Base-by-base conservation (phyloP, 2,113 vertebrate species). In the Lutjanus erythropterus region DNA sequence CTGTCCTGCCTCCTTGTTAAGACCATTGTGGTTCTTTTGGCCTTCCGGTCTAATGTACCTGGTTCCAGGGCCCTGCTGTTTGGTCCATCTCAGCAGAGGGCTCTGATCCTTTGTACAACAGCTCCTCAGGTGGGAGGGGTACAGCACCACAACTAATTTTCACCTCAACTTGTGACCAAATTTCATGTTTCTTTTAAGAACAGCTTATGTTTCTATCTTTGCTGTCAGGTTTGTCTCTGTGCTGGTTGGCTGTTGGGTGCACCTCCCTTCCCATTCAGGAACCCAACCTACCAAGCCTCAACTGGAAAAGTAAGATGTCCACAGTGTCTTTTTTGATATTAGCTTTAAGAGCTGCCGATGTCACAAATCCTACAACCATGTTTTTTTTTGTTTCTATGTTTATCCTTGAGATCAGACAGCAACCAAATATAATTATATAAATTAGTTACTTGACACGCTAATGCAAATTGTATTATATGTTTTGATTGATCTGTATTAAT, bases 1-100 rank as follows among this genome's bases (percentile, higher is more conserved):
- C 90, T 95, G 60, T 95, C 95, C 58, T 95, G 95, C 70, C 92
- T 95, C 6, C 86, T 95, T 21, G 94, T 93, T 23, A 95, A 95
- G 76, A 94, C 92, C 23, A 91, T 95, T 31, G 94, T 95, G 9
- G 95, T 95, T 23, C 88, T 95, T 18, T 70, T 94, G 61, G 95
- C 93, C 15, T 95, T 95, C 59, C 66, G 46, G 2, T 53, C 91
- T 0, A 94, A 75, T 0, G 18, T 56, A 46, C 92, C 93, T 1
- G 84, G 87, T 0, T 84, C 87, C 25, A 89, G 66, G 39, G 65
- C 68, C 47, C 56, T 86, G 56, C 52, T 85, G 50, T 95, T 95
- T 81, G 92, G 93, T 8, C 92, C 92, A 21, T 44, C 61, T 35
- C 94, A 94, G 8, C 95, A 95, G 71, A 89, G 92, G 79, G 75